phyloP scores from a whole-genome alignment of 2,888 invertebrate species.

The Tipula lateralis region DNA sequence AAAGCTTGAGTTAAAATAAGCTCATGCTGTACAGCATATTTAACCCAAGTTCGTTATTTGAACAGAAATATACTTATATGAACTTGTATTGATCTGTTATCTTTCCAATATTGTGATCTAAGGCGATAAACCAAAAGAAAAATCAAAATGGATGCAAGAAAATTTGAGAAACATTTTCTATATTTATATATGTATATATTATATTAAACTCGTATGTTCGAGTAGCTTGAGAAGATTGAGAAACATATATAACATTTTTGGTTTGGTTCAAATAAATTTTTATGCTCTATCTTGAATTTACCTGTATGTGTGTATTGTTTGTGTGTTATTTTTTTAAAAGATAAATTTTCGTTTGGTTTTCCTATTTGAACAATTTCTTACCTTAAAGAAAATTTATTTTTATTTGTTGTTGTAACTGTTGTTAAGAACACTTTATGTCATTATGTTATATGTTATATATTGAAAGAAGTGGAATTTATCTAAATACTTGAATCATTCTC shows the following conservation, averaged over 20 bases:
- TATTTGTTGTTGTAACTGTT: neutral
- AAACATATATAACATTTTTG: neutral
- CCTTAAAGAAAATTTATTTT: neutral
- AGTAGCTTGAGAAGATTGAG: neutral
- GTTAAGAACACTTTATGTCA: constrained; percentile 2
- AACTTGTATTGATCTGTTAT: neutral
- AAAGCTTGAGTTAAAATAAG: too few species aligned
- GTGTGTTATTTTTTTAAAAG: neutral
- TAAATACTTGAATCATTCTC: neutral
- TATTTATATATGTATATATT: neutral
- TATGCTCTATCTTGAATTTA: neutral
- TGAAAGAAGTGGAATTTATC: neutral
- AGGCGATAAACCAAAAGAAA: neutral
- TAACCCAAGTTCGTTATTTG: too few species aligned
- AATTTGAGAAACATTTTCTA: neutral
- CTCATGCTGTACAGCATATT: too few species aligned
- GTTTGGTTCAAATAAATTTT: neutral
- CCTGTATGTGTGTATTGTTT: neutral
- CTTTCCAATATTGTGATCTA: neutral
- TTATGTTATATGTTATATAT: neutral
- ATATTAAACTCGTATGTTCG: neutral
- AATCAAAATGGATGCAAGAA: constrained; percentile 4
- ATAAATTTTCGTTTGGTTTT: neutral
- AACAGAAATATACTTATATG: too few species aligned
- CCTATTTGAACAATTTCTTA: neutral